Base-by-base conservation (phyloP, 2,888 invertebrate species). In the Chirona hameri region DNA sequence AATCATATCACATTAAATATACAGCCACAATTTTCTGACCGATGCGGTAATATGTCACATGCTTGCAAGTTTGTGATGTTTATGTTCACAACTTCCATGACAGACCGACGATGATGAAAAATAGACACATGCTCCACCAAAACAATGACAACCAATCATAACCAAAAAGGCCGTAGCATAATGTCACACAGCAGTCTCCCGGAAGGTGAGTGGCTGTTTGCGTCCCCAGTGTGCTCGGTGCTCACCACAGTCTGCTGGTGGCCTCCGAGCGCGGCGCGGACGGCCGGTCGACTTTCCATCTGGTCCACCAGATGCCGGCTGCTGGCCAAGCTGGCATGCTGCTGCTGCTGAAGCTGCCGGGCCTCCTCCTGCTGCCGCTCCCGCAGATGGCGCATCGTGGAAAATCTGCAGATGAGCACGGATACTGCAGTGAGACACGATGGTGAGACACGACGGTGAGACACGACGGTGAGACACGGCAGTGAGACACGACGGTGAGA, bases 321-420 rank as follows among this genome's bases (percentile, higher is more conserved):
- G 29, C 29, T 31, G 29, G 29, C 39, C 7, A 39, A 39, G 39
- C 31, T 72, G 72, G 31, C 9, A 5, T 72, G 72, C 65, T 65
- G n/a, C 27, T 5, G 27, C 65, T 12, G 3, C 27, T 69, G 69
- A 18, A 31, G 76, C 27, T 31, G 21, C 21, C 76, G 76, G 21
- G 21, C 76, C 76, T 76, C 39, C 76, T 76, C 31, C 39, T 76
- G 76, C 76, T 76, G 76, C 18, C 18, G 14, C 76, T 76, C 76
- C 7, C 76, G 76, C 76, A 76, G 76, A 31, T 76, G 15, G 4
- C 76, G 76, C 39, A 76, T 15, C 39, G 31, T 21, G 10, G 76
- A 76, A 39, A 76, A 76, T 39, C 76, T 76, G 72, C n/a, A n/a
- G n/a, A n/a, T n/a, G n/a, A n/a, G n/a, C n/a, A n/a, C n/a, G n/a